Evolutionary conservation across 2,797 vertebrate genomes (phyloP).

Genomic region (Peromyscus nudipes): DNA sequence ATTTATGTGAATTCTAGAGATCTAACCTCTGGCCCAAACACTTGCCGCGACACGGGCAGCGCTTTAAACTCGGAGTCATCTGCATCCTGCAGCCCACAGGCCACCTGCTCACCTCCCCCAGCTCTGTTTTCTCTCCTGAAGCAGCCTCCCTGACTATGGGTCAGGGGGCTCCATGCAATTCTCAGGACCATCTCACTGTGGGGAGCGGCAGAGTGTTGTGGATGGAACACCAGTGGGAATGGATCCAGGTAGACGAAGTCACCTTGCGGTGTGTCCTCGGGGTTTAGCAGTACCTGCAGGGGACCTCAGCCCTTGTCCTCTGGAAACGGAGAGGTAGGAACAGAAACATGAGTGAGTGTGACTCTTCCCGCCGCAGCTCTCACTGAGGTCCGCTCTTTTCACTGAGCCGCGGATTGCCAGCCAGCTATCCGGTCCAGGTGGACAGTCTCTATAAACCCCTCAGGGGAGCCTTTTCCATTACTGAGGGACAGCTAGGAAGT

Average conservation of each 20-base stretch:
- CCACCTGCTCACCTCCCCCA: not conserved
- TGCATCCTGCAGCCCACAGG: not conserved
- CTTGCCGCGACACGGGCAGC: too few species aligned
- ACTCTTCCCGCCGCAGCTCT: too few species aligned
- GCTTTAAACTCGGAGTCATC: not conserved
- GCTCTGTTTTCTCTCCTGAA: not conserved
- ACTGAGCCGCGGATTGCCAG: too few species aligned
- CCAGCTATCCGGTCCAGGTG: not conserved
- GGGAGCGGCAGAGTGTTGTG: not conserved
- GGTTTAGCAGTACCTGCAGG: not conserved
- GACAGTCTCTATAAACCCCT: not conserved
- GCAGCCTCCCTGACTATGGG: fast-evolving
- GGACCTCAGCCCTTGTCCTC: not conserved
- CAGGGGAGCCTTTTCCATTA: too few species aligned
- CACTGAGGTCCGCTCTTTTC: too few species aligned
- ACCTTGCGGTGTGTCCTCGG: not conserved
- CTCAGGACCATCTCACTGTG: not conserved
- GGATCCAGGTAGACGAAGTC: not conserved
- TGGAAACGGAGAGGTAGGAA: not conserved
- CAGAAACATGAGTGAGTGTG: fast-evolving
- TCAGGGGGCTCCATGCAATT: fast-evolving
- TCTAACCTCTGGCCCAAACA: too few species aligned
- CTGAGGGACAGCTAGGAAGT: fast-evolving
- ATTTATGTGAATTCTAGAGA: not conserved
- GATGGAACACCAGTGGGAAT: too few species aligned